phyloP scores from a whole-genome alignment of 1,140 invertebrate species.

The Polypedilum pembai region DNA sequence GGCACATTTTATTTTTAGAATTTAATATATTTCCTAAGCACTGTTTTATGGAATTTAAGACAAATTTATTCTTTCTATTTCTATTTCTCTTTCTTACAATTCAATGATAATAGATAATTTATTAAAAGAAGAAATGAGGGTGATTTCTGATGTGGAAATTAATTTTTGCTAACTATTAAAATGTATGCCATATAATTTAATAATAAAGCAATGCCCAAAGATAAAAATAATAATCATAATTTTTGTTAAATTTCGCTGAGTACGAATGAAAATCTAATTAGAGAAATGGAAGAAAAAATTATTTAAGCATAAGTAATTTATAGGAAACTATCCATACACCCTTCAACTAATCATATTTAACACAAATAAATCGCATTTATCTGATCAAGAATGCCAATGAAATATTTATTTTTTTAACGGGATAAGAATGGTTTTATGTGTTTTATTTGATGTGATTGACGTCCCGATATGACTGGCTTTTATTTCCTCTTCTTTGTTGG shows the following conservation, averaged over 20 bases:
- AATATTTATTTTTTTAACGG: constrained; percentile 8
- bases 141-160: constrained; percentile 19
- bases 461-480: neutral
- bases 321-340: neutral
- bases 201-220: neutral
- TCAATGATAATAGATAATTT: too few species aligned
- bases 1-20: too few species aligned
- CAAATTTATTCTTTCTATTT: too few species aligned
- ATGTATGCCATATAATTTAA: constrained; percentile 6
- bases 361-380: neutral
- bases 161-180: neutral
- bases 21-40: too few species aligned
- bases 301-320: neutral
- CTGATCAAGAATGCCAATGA: constrained; percentile 9
- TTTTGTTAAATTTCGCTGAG: neutral
- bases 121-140: neutral
- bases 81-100: too few species aligned
- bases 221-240: neutral
- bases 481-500: neutral
- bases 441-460: constrained; percentile 27
- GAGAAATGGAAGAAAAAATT: neutral
- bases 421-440: neutral
- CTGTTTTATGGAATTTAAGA: too few species aligned
- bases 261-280: constrained; percentile 22
- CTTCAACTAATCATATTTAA: too few species aligned